A percentile compares a stretch with the other conserved stretches of the same genome.
phyloP scores from a whole-genome alignment of 2,888 invertebrate genomes.

The Anoplius nigerrimus region DNA sequence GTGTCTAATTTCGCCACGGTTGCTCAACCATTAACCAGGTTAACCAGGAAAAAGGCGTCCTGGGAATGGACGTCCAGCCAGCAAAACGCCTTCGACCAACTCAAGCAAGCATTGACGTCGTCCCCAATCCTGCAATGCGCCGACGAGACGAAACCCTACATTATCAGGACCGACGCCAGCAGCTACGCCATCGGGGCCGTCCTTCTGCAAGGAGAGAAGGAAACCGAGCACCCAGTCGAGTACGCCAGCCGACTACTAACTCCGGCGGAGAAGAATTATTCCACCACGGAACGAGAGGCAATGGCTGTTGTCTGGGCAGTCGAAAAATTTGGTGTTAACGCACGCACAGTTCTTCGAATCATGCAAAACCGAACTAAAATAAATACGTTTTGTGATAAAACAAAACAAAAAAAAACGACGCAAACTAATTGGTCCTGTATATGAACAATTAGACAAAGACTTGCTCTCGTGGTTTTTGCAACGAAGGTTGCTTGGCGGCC shows the following conservation, averaged over 20 bases:
- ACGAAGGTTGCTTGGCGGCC: too few relatives aligned
- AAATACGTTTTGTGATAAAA: too few relatives aligned
- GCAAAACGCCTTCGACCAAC: not conserved
- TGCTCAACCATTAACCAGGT: not conserved
- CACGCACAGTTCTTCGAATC: too few relatives aligned
- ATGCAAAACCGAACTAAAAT: too few relatives aligned
- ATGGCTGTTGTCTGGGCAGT: too few relatives aligned
- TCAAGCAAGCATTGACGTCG: not conserved
- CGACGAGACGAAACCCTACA: not conserved
- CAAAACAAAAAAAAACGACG: too few relatives aligned
- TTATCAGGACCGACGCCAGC: conserved; percentile 8
- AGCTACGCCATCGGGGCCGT: conserved; percentile 12
- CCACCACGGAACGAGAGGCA: conserved; percentile 9
- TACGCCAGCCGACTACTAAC: conserved; percentile 17
- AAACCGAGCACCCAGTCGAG: conserved; percentile 6
- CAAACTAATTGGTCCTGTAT: too few relatives aligned
- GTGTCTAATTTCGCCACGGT: not conserved
- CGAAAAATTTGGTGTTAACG: too few relatives aligned
- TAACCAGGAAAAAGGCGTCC: not conserved
- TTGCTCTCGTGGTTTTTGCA: too few relatives aligned
- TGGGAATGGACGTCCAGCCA: not conserved
- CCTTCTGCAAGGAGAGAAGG: conserved; percentile 11
- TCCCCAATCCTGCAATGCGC: too few relatives aligned
- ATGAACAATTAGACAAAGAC: too few relatives aligned
- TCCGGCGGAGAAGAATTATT: not conserved